A percentile compares a stretch with the other conserved stretches of the same genome.
Conservation (phyloP, 2,113 vertebrate species). For the Grus americana region DNA sequence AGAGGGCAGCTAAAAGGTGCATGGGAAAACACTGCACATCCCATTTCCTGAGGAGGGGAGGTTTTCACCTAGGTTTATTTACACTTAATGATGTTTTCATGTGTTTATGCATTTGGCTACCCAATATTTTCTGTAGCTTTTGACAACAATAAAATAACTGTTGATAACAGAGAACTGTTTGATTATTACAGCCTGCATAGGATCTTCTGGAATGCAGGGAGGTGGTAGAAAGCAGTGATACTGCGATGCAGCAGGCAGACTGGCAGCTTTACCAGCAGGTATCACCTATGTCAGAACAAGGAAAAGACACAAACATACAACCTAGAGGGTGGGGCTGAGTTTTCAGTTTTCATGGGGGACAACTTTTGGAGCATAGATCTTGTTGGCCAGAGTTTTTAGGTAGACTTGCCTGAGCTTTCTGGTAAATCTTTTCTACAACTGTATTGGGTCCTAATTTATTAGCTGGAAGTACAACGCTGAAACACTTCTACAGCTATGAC, state of each 20-base stretch:
- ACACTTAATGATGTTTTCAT: neutral
- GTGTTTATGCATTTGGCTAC: neutral
- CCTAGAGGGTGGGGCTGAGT: neutral
- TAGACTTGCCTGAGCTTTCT: neutral
- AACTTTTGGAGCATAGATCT: neutral
- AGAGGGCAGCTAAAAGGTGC: neutral
- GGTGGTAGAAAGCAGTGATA: neutral
- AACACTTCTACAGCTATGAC: neutral
- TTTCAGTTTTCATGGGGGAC: neutral
- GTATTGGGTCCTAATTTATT: neutral
- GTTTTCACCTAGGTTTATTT: neutral
- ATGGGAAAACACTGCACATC: neutral
- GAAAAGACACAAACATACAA: neutral
- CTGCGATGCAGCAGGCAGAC: neutral
- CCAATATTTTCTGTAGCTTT: constrained; percentile 33
- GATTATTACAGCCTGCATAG: constrained; percentile 19
- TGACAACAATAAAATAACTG: constrained; percentile 47
- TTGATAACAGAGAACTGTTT: constrained; percentile 21
- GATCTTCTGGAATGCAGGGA: constrained; percentile 4
- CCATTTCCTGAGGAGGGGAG: neutral
- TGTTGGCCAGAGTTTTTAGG: neutral
- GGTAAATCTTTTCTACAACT: neutral
- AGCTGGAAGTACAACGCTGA: neutral
- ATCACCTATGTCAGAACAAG: neutral
- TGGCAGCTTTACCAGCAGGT: neutral